phyloP scores from a whole-genome alignment of 2,888 invertebrate genomes.

The Leistus spinibarbis region DNA sequence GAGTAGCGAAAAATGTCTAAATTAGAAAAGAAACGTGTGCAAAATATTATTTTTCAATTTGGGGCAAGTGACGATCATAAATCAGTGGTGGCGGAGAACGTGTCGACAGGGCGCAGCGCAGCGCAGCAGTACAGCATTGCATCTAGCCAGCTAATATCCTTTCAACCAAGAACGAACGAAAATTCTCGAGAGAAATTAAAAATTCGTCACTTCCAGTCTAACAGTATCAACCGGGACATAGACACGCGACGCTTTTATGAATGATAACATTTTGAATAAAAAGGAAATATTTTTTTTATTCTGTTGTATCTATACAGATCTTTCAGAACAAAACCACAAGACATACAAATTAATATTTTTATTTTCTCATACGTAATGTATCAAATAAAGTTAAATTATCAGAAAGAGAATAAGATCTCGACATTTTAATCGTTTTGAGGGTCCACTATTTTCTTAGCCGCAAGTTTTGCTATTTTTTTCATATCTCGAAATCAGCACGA shows the following conservation, averaged over 20 bases:
- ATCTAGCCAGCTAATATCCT: constrained; percentile 35
- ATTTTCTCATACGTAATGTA: no score
- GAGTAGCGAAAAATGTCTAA: no score
- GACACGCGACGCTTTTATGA: not conserved
- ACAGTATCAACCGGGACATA: constrained; percentile 22
- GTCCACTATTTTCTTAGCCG: no score
- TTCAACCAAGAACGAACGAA: constrained; percentile 18
- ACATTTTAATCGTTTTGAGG: no score
- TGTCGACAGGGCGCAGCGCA: constrained; percentile 8
- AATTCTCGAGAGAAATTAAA: constrained; percentile 38
- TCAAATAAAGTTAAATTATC: no score
- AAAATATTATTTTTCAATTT: constrained; percentile 38
- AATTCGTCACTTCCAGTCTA: constrained; percentile 35
- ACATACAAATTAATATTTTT: no score
- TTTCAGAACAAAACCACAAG: no score
- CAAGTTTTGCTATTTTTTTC: no score
- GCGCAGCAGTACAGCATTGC: not conserved
- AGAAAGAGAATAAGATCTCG: no score
- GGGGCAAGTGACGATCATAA: constrained; percentile 24
- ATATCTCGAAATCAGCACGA: no score
- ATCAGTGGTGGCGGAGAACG: constrained; percentile 18
- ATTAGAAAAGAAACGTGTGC: not conserved
- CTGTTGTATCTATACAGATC: no score
- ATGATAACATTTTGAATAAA: not conserved
- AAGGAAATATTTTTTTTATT: no score